Percentiles rank a stretch among this genome's conserved stretches.
Conservation (phyloP, 2,113 vertebrate species). For the Stictonetta naevosa region DNA sequence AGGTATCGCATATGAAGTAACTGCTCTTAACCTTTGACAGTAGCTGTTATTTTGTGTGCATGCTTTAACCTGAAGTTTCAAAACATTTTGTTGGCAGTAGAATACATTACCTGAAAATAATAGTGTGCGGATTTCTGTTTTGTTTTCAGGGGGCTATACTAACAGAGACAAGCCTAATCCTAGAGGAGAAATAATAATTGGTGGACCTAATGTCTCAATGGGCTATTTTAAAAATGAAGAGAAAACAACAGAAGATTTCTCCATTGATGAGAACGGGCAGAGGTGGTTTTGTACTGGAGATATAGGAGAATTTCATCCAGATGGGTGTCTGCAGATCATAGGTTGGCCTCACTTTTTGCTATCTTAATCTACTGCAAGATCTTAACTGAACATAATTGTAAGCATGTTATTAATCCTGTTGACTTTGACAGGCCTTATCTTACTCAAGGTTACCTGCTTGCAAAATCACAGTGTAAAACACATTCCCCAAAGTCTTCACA, state of each 20-base stretch:
- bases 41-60: background rate
- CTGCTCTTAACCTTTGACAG: background rate
- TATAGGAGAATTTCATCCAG: constrained; percentile 91
- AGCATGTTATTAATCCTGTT: background rate
- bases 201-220: constrained; percentile 93
- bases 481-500: background rate
- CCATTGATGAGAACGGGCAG: constrained; percentile 87
- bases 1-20: background rate
- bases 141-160: constrained; percentile 89
- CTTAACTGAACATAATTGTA: background rate
- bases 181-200: constrained; percentile 93
- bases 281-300: constrained; percentile 98
- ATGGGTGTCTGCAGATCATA: constrained; percentile 95
- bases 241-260: constrained; percentile 85
- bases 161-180: constrained; percentile 90
- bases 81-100: background rate
- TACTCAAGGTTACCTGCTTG: background rate
- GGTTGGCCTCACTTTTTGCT: constrained; percentile 76
- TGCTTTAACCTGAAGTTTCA: background rate
- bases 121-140: background rate
- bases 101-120: background rate
- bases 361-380: background rate
- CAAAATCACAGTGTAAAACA: background rate
- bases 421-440: background rate
- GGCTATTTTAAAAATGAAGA: constrained; percentile 91